Percentiles rank a stretch among this genome's conserved stretches.
Conservation (phyloP, 2,113 vertebrate genomes). For the Hyperoodon ampullatus region DNA sequence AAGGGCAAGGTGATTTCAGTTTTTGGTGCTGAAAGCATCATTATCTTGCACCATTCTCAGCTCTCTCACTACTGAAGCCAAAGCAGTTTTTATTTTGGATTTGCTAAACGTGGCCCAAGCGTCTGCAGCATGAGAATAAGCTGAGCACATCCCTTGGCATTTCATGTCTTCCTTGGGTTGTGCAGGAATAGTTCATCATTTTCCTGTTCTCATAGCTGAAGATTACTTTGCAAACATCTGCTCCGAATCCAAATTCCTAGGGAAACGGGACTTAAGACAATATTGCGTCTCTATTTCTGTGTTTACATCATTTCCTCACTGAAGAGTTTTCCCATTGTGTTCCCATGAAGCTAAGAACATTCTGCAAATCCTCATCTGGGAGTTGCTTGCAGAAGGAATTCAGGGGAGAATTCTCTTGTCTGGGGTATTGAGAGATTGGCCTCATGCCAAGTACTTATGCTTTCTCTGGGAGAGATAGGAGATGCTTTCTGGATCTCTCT, state of each 20-base stretch:
- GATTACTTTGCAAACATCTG: conserved; percentile 70
- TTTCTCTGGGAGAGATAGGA: not conserved
- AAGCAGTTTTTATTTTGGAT: conserved; percentile 63
- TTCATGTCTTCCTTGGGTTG: conserved; percentile 44
- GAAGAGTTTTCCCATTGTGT: conserved; percentile 49
- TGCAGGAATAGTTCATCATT: conserved; percentile 68
- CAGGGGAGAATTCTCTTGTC: not conserved
- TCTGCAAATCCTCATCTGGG: conserved; percentile 55
- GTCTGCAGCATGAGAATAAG: conserved; percentile 48
- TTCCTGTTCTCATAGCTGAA: conserved; percentile 55
- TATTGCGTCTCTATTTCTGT: conserved; percentile 70
- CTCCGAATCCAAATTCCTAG: conserved; percentile 58
- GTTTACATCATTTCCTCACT: conserved; percentile 66
- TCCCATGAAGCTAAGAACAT: conserved; percentile 46
- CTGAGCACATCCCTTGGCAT: not conserved
- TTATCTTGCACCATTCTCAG: not conserved
- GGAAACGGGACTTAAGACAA: conserved; percentile 62
- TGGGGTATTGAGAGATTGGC: conserved; percentile 21
- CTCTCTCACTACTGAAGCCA: conserved; percentile 4
- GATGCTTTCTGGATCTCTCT: not conserved
- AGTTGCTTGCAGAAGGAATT: conserved; percentile 47
- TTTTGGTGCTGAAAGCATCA: not conserved
- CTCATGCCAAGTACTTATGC: not conserved
- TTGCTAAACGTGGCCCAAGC: conserved; percentile 24
- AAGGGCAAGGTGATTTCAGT: not conserved